Conservation (phyloP, 2,797 vertebrate genomes). For the Helicolenus hilgendorfi region DNA sequence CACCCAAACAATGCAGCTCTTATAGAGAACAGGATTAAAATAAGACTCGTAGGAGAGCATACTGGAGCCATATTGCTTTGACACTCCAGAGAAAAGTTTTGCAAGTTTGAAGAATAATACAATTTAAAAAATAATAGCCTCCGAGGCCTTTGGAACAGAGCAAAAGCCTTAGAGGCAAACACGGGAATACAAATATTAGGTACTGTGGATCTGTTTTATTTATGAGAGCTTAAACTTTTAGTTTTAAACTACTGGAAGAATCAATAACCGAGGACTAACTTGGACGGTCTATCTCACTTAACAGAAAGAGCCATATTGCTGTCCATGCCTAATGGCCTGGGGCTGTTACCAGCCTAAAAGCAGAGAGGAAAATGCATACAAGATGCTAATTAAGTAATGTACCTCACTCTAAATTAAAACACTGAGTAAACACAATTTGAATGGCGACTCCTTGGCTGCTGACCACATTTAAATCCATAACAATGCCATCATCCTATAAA, state of each 20-base stretch:
- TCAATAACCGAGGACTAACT: slow-evolving; percentile 33
- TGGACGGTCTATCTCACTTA: slow-evolving; percentile 46
- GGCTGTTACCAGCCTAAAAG: slow-evolving; percentile 33
- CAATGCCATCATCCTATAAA: slow-evolving; percentile 30
- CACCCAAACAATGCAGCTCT: slow-evolving; percentile 34
- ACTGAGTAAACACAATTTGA: slow-evolving; percentile 37
- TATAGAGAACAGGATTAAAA: not conserved
- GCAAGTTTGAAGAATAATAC: slow-evolving; percentile 41
- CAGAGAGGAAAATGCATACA: slow-evolving; percentile 11
- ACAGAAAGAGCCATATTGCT: slow-evolving; percentile 30
- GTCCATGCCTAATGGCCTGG: slow-evolving; percentile 35
- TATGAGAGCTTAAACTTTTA: slow-evolving; percentile 36
- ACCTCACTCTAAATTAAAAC: slow-evolving; percentile 24
- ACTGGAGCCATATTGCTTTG: not conserved
- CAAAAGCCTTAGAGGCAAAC: slow-evolving; percentile 11
- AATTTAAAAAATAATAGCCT: slow-evolving; percentile 24
- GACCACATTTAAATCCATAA: slow-evolving; percentile 40
- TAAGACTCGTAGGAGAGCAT: not conserved
- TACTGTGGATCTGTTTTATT: slow-evolving; percentile 16
- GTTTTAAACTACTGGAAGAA: slow-evolving; percentile 34
- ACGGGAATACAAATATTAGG: slow-evolving; percentile 38
- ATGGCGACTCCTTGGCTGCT: slow-evolving; percentile 10
- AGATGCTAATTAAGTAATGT: slow-evolving; percentile 41
- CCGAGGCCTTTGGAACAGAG: slow-evolving; percentile 12
- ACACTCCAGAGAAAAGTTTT: slow-evolving; percentile 28